Evolutionary conservation across 37 sponge, comb jelly and placozoan species (phyloP), one percentile per base, ranked within the genome.

Genomic region (Haliclona indistincta): DNA sequence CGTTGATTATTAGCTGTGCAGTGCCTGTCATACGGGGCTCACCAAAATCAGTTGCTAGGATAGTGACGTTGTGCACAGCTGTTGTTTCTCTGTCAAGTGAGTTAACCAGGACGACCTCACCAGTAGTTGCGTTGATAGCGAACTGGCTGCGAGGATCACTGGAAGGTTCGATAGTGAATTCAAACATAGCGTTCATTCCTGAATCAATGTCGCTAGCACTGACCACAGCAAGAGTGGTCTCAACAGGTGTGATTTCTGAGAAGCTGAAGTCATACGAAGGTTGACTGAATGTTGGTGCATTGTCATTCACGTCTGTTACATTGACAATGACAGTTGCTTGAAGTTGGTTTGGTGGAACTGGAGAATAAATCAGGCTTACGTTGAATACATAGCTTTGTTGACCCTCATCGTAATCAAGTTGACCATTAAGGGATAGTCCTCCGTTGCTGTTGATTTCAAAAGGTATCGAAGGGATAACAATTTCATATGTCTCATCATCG

Each of bases 261-360:
- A 91, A 17, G 15, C 34, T 22, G 23, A 39, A 56, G 0, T 47
- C 2, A 54, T 67, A 76, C 2, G 44, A 4, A 15, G 61, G 19
- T 6, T 52, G n/a, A 17, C 10, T n/a, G 45, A 92, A 84, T 44
- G 45, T 28, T 36, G 93, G 93, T 25, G 82, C 52, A 33, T 82
- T 51, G 68, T 83, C 85, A 54, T 92, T 92, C 41, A 80, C 68
- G 62, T 80, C 83, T 5, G 68, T 35, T n/a, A 92, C 74, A 20
- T 35, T 34, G 26, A 93, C 58, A 0, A 33, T 23, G 22, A 93
- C 65, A 2, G n/a, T 63, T 3, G 86, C 61, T 4, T 44, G 73
- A 2, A 75, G 75, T n/a, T 78, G 54, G 15, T 22, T 17, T 39
- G 63, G 60, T 28, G 36, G 23, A 43, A 67, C 62, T 39, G 26